Evolutionary conservation across 2,113 vertebrate genomes (phyloP).

Genomic region (Rhea pennata): DNA sequence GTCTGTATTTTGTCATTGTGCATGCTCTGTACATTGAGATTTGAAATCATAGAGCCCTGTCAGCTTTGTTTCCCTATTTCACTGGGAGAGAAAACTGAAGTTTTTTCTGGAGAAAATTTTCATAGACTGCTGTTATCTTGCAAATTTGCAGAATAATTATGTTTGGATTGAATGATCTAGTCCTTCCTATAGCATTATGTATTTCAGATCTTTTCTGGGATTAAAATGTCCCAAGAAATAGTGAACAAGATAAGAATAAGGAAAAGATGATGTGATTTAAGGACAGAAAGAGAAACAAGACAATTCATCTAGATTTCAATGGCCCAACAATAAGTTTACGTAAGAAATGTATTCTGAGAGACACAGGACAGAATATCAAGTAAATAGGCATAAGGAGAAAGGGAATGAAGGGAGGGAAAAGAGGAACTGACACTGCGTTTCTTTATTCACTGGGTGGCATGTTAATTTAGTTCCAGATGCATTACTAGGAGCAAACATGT

Average conservation of each 20-base stretch:
- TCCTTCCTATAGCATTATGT: not conserved
- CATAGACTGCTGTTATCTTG: not conserved
- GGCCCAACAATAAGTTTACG: not conserved
- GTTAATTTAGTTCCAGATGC: not conserved
- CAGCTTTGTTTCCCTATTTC: not conserved
- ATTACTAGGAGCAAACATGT: not conserved
- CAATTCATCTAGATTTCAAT: not conserved
- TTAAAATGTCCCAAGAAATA: not conserved
- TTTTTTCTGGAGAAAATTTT: not conserved
- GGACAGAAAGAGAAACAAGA: not conserved
- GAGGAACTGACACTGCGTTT: not conserved
- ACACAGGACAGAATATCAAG: not conserved
- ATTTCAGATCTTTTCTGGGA: not conserved
- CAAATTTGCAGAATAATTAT: not conserved
- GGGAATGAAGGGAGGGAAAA: not conserved
- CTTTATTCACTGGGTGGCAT: not conserved
- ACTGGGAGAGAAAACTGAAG: not conserved
- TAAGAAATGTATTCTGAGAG: not conserved
- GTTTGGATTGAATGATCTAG: not conserved
- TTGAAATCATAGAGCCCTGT: not conserved
- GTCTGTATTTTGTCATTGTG: not conserved
- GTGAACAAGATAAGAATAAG: not conserved
- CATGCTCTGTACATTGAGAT: not conserved
- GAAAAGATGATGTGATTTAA: not conserved
- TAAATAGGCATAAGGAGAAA: not conserved